Conservation (phyloP, 2,797 vertebrate species). For the Parambassis ranga region DNA sequence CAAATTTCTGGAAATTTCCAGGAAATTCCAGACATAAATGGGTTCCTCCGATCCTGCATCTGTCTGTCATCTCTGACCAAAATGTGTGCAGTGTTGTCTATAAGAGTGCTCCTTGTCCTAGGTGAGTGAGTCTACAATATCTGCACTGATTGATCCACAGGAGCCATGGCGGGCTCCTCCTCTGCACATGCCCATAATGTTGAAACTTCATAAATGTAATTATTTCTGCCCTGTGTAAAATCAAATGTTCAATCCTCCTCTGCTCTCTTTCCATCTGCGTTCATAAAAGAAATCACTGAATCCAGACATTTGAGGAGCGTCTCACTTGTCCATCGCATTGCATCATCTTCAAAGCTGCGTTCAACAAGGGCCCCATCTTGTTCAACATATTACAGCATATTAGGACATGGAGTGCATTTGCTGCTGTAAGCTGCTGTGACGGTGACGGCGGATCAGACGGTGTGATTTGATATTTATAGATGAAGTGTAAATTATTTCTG, state of each 20-base stretch:
- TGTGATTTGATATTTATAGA: slow-evolving; percentile 19
- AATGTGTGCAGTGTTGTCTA: no score
- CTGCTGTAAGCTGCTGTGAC: slow-evolving; percentile 7
- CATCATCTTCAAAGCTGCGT: slow-evolving; percentile 55
- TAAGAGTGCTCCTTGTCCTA: no score
- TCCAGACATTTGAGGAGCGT: slow-evolving; percentile 8
- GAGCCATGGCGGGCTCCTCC: no score
- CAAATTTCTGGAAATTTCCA: no score
- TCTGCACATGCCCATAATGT: background rate
- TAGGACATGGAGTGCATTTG: slow-evolving; percentile 8
- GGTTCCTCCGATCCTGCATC: no score
- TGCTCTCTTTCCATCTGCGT: background rate
- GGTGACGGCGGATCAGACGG: slow-evolving; percentile 17
- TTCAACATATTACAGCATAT: slow-evolving; percentile 13
- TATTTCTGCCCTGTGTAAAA: no score
- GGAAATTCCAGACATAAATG: no score
- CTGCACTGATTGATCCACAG: background rate
- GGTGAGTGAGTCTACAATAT: no score
- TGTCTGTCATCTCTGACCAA: no score
- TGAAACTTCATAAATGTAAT: background rate
- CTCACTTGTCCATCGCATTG: slow-evolving; percentile 31
- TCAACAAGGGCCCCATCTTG: slow-evolving; percentile 18
- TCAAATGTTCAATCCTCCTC: background rate
- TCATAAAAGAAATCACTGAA: slow-evolving; percentile 11
- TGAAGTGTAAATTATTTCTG: slow-evolving; percentile 24